These are phyloP conservation scores for Clarias fuscus DNA, from an alignment of 2,797 vertebrate genomes.

Conservation along the genomic window DNA sequence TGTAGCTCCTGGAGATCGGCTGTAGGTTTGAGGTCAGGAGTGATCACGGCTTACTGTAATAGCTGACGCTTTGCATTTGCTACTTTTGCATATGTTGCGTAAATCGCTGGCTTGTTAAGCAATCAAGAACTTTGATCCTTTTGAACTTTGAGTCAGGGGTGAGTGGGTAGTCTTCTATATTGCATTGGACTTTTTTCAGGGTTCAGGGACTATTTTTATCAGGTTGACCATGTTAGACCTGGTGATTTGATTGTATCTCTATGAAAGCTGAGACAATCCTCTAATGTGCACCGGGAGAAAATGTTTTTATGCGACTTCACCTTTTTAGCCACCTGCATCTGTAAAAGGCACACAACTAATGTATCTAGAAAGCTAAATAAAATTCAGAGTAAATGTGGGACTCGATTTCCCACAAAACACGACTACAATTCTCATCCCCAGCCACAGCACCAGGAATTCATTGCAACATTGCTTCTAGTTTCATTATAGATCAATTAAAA, in stretches of 20 bases:
- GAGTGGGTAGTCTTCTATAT: background rate
- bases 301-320: no score
- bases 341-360: no score
- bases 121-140: background rate
- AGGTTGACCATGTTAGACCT: background rate
- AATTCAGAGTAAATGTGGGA: no score
- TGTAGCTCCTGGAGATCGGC: background rate
- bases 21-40: background rate
- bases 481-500: no score
- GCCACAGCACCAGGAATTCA: no score
- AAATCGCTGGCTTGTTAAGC: background rate
- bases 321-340: no score
- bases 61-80: background rate
- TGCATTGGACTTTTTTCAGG: background rate
- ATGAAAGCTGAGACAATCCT: no score
- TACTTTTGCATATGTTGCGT: background rate
- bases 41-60: background rate
- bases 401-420: no score
- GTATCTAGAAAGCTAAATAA: no score
- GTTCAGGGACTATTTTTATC: background rate
- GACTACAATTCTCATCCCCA: no score
- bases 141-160: background rate
- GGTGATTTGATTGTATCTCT: background rate
- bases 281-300: no score
- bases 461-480: no score